Evolutionary conservation across 2,888 invertebrate species (phyloP).

Genomic region (Ichneumon xanthorius): DNA sequence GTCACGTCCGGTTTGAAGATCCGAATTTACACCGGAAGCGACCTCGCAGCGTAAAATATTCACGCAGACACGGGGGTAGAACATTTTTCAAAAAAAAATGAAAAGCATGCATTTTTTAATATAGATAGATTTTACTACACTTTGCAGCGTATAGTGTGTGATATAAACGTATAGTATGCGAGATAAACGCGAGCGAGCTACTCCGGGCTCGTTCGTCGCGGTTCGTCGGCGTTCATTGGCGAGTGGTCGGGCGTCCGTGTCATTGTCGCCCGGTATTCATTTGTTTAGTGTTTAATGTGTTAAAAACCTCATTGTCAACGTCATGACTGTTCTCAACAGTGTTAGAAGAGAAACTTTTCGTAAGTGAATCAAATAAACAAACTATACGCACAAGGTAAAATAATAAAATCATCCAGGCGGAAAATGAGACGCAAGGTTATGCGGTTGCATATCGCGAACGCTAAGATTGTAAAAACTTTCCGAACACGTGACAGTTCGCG

Average conservation of each 20-base stretch:
- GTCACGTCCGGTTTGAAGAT: too few species aligned
- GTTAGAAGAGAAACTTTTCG: conserved; percentile 73
- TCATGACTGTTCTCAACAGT: conserved; percentile 75
- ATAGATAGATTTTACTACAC: too few species aligned
- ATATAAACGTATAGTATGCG: background rate
- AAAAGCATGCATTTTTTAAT: too few species aligned
- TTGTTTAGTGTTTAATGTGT: conserved; percentile 35
- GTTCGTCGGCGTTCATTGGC: conserved; percentile 8
- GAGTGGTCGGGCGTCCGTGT: conserved; percentile 6
- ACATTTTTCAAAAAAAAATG: too few species aligned
- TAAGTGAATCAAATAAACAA: conserved; percentile 69
- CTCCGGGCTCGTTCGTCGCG: background rate
- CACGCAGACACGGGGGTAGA: too few species aligned
- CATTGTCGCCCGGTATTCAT: conserved; percentile 1
- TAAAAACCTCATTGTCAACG: conserved; percentile 12
- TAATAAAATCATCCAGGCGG: background rate
- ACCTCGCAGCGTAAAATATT: too few species aligned
- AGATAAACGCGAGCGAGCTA: background rate
- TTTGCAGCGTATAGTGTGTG: too few species aligned
- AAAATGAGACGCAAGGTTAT: conserved; percentile 44
- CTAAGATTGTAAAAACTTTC: background rate
- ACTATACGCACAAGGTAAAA: background rate
- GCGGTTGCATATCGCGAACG: background rate
- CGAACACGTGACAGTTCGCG: conserved; percentile 1
- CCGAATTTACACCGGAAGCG: too few species aligned